Evolutionary conservation across 1,140 invertebrate species (phyloP), one percentile per base, ranked within the genome.

Genomic region (Calephelis nemesis): DNA sequence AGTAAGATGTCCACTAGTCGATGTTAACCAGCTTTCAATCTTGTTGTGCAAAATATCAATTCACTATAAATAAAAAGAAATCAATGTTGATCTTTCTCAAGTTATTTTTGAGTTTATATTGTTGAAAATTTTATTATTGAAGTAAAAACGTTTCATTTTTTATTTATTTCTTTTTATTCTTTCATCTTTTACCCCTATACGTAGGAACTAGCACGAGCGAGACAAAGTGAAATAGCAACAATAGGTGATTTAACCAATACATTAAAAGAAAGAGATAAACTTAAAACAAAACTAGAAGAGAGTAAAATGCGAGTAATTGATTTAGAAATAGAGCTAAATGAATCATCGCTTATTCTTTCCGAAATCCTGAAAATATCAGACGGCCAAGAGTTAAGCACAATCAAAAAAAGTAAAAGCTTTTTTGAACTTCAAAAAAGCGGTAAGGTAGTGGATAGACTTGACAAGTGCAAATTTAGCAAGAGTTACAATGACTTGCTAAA

Each of bases 391-490:
- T 68, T 87, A 39, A 80, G 70, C 58, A 78, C 78, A 52, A 87
- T 87, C 64, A 87, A 91, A 75, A 82, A 87, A 70, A 89, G 85
- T 63, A 88, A 83, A 78, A 90, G 86, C 73, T 88, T 85, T 77
- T 87, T 89, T 70, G 89, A 90, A 73, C 70, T 91, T 30, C 89
- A 88, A 79, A 91, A 90, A 73, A 91, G 88, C 79, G 87, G 87
- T 88, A 91, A 90, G 85, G 87, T 91, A 87, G 87, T 84, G 68
- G 82, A 84, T 84, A 91, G 87, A 74, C 76, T 91, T 50, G 86
- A 90, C 74, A 86, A 85, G 77, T 78, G 83, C 72, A 87, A 75
- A 71, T 82, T 79, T 66, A 90, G 84, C 73, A 87, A 76, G 69
- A 91, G 88, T 71, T 77, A 78, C 67, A 91, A 88, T 66, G 82